Evolutionary conservation across 2,113 vertebrate species (phyloP).

Genomic region (Zingel zingel): DNA sequence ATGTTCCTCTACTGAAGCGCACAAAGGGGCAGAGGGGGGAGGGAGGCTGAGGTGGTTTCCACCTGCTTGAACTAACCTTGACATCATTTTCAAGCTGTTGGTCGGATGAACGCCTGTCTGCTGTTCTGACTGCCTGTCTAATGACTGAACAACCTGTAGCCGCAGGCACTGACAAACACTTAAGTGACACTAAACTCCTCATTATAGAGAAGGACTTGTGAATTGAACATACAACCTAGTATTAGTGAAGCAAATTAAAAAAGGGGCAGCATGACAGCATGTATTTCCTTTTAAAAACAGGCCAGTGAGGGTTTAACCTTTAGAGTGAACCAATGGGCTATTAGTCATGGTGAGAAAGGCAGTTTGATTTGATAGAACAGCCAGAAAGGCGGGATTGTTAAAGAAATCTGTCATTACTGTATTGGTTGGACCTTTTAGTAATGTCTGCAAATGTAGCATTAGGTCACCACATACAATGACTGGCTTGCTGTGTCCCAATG

Average conservation of each 20-base stretch:
- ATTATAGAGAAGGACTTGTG: neutral
- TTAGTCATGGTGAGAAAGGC: neutral
- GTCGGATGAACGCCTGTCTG: slow-evolving; percentile 14
- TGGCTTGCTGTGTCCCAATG: neutral
- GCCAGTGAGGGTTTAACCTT: neutral
- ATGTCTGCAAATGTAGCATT: neutral
- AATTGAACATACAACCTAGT: neutral
- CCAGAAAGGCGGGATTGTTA: neutral
- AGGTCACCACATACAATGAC: neutral
- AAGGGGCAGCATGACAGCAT: neutral
- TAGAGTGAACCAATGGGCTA: slow-evolving; percentile 1
- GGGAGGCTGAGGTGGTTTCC: slow-evolving; percentile 24
- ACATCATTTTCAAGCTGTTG: slow-evolving; percentile 38
- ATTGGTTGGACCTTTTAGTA: slow-evolving; percentile 10
- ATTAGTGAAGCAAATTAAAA: slow-evolving; percentile 15
- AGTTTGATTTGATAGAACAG: neutral
- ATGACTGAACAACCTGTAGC: slow-evolving; percentile 23
- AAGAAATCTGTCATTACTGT: neutral
- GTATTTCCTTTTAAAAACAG: slow-evolving; percentile 25
- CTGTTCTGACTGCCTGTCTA: slow-evolving; percentile 19
- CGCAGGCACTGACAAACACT: slow-evolving; percentile 28
- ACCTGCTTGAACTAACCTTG: slow-evolving; percentile 55
- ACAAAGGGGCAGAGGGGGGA: neutral
- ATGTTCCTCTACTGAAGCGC: slow-evolving; percentile 20
- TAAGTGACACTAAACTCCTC: slow-evolving; percentile 27